A percentile compares a stretch with the other conserved stretches of the same genome.
Conservation (phyloP, 2,113 vertebrate genomes). For the Vireo altiloquus region DNA sequence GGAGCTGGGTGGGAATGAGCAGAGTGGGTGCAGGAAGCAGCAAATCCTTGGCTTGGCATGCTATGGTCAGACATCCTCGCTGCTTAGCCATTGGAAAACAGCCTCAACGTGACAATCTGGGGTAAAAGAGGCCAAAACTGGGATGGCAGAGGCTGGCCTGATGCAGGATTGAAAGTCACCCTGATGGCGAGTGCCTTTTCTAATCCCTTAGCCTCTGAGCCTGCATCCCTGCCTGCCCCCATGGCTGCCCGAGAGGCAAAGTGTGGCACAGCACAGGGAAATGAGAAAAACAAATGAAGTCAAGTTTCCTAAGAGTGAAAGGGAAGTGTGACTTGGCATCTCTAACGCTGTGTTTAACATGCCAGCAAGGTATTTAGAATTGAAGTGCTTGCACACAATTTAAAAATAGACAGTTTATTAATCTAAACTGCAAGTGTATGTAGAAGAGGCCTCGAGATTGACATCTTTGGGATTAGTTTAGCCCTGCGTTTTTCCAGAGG, state of each 20-base stretch:
- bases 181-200: not conserved
- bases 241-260: not conserved
- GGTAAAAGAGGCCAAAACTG: not conserved
- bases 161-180: not conserved
- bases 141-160: not conserved
- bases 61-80: not conserved
- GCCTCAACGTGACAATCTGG: not conserved
- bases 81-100: not conserved
- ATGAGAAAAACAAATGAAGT: constrained; percentile 66
- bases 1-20: not conserved
- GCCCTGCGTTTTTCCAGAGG: constrained; percentile 77
- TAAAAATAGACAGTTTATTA: constrained; percentile 84
- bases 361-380: constrained; percentile 79
- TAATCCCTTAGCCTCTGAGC: not conserved
- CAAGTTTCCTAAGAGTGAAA: constrained; percentile 36
- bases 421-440: constrained; percentile 78
- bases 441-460: constrained; percentile 78
- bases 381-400: constrained; percentile 78
- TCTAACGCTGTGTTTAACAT: constrained; percentile 76
- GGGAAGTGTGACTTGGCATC: constrained; percentile 82
- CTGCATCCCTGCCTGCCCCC: not conserved
- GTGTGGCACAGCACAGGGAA: constrained; percentile 5
- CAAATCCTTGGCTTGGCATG: not conserved
- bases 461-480: constrained; percentile 85
- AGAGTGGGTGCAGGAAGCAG: not conserved